phyloP scores from a whole-genome alignment of 1,140 invertebrate genomes.

The Platorchestia sp. region DNA sequence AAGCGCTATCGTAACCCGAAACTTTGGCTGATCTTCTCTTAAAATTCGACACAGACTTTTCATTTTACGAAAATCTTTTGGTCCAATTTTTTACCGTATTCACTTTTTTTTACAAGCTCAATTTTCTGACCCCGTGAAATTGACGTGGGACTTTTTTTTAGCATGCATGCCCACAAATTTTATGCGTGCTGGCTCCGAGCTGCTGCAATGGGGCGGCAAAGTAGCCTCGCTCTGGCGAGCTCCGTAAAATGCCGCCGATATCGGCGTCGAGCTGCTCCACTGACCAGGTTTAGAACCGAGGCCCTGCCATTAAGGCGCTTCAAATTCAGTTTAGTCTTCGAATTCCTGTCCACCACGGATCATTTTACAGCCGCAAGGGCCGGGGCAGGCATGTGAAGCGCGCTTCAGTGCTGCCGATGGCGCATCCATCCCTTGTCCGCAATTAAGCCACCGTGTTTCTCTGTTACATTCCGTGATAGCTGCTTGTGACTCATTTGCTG shows the following conservation, averaged over 20 bases:
- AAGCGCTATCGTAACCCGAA: background rate
- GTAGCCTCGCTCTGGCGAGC: background rate
- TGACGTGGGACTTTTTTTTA: background rate
- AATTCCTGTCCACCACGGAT: background rate
- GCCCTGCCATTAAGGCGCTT: background rate
- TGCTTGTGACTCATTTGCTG: background rate
- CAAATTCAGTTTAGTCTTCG: background rate
- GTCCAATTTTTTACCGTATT: background rate
- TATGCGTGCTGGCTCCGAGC: background rate
- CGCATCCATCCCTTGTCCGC: background rate
- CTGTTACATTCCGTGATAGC: background rate
- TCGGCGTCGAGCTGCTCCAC: background rate
- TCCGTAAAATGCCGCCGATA: background rate
- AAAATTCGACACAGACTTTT: background rate
- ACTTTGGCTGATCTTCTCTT: background rate
- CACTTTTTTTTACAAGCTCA: background rate
- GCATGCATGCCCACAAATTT: background rate
- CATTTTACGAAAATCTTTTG: background rate
- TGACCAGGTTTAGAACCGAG: background rate
- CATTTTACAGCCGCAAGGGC: background rate
- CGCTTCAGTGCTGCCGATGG: background rate
- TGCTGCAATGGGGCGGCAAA: conserved; percentile 28
- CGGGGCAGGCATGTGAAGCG: background rate
- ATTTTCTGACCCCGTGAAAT: background rate
- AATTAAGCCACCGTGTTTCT: background rate